Base-by-base conservation (phyloP, 2,797 vertebrate species). In the Kryptolebias ocellatus region DNA sequence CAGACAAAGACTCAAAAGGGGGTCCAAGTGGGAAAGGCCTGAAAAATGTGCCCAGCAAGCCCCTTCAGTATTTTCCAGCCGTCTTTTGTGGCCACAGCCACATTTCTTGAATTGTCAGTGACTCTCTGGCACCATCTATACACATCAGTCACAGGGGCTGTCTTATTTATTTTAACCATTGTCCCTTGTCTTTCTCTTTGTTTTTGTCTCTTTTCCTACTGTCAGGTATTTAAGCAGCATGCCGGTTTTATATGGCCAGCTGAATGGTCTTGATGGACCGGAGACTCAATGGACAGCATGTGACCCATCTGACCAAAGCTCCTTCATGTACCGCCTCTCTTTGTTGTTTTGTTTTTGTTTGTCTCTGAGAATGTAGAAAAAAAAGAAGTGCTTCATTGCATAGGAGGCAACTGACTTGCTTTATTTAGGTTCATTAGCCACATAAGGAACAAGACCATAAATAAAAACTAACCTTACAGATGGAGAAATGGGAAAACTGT, bases 121-220 rank as follows among this genome's bases (percentile, higher is more conserved):
- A 94, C 91, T 94, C 91, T 88, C 91, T 84, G 83, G 90, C 93
- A 90, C 92, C 90, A 93, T 92, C 91, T 88, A 92, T 91, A 93
- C 91, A 93, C 93, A 94, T 95, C 93, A 90, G 93, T 94, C 93
- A 95, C 93, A 91, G 88, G 83, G 91, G 86, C 93, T 87, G 92
- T 92, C 93, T 94, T 94, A 94, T 94, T 95, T 94, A 93, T 94
- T 94, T 94, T 93, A 91, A 90, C 93, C 92, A 86, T 94, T 94
- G 90, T 92, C 85, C 87, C 64, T 80, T 77, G 83, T 74, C 78
- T 88, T 81, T 87, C 75, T 89, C 88, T 93, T 93, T 94, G 90
- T 93, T 93, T 93, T 92, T 90, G 84, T 87, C 85, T 83, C 91
- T 90, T 93, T 94, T 93, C 91, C 84, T 90, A 92, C 90, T 93